A percentile compares a stretch with the other conserved stretches of the same genome.
phyloP scores from a whole-genome alignment of 2,113 vertebrate species.

The Rhodinocichla rosea region DNA sequence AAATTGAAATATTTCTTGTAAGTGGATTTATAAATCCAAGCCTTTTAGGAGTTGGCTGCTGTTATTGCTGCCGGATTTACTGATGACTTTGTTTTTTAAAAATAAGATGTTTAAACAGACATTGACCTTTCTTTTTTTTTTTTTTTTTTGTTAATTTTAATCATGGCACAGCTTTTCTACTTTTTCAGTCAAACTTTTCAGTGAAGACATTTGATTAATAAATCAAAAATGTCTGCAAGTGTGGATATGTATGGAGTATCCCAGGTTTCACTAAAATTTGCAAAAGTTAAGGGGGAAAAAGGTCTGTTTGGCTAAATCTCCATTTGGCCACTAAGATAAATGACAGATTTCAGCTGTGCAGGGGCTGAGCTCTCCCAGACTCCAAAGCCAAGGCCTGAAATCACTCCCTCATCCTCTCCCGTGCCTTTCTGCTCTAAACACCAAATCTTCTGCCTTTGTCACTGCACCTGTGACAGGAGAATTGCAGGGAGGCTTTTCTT shows the following conservation, averaged over 20 bases:
- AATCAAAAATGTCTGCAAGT: background rate
- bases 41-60: background rate
- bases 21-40: background rate
- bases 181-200: background rate
- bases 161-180: background rate
- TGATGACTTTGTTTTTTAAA: background rate
- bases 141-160: background rate
- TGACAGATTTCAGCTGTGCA: background rate
- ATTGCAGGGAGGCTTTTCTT: background rate
- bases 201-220: background rate
- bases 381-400: background rate
- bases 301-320: background rate
- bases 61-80: background rate
- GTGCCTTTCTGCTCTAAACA: background rate
- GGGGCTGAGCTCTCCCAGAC: background rate
- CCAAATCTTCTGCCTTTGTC: background rate
- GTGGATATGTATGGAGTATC: accelerated
- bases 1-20: background rate
- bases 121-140: background rate
- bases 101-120: background rate
- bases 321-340: background rate
- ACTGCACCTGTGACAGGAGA: background rate
- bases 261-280: background rate
- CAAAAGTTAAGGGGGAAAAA: background rate
- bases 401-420: background rate